Conservation (phyloP, 2,888 invertebrate species). For the Drymonia ruficornis region DNA sequence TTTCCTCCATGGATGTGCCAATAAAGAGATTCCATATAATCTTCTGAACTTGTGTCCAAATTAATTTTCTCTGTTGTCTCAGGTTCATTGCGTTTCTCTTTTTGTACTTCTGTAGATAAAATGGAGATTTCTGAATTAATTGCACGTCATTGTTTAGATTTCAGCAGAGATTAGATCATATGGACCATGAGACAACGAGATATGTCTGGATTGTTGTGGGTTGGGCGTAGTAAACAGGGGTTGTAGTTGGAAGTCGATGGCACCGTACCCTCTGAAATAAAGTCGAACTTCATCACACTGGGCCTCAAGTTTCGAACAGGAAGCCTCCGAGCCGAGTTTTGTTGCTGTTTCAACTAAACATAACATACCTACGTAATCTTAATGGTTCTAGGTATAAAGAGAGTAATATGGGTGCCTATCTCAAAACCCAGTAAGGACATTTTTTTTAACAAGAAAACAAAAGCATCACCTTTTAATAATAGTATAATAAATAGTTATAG, state of each 20-base stretch:
- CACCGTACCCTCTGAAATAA: slow-evolving; percentile 84
- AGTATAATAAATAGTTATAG: no score
- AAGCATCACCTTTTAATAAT: no score
- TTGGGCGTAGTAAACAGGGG: slow-evolving; percentile 80
- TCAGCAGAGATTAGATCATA: slow-evolving; percentile 79
- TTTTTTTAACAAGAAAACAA: no score
- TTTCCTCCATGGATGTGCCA: slow-evolving; percentile 87
- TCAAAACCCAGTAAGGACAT: no score
- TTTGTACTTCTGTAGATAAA: slow-evolving; percentile 84
- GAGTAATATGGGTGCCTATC: no score
- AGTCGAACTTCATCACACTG: slow-evolving; percentile 79
- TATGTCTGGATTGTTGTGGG: slow-evolving; percentile 86
- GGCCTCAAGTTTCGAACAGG: slow-evolving; percentile 60
- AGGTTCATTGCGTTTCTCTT: slow-evolving; percentile 75
- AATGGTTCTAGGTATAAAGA: no score
- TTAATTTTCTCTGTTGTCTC: slow-evolving; percentile 76
- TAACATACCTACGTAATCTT: neutral
- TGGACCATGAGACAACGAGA: slow-evolving; percentile 87
- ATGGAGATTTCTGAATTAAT: slow-evolving; percentile 75
- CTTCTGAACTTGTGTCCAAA: slow-evolving; percentile 78
- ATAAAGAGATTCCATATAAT: slow-evolving; percentile 83
- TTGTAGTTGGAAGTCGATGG: slow-evolving; percentile 77
- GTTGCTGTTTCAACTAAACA: slow-evolving; percentile 62
- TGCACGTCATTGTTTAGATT: slow-evolving; percentile 44
- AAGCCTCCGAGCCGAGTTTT: slow-evolving; percentile 65